phyloP scores from a whole-genome alignment of 2,797 vertebrate species.

The Tamandua tetradactyla region DNA sequence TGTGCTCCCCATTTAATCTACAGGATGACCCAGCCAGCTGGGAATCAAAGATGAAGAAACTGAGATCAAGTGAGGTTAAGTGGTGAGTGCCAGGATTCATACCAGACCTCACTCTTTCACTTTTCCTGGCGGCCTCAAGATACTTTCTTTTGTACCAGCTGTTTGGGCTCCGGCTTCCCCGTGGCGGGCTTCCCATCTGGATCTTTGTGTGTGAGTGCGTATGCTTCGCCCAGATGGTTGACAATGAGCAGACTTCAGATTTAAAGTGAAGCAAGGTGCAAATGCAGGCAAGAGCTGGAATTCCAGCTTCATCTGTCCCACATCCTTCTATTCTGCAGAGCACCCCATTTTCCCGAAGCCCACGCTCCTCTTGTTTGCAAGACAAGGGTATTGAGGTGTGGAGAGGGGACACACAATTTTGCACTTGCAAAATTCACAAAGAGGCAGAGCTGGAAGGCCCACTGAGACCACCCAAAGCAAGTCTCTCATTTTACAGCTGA shows the following conservation, averaged over 20 bases:
- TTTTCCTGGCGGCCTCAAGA: background rate
- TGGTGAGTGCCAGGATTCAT: background rate
- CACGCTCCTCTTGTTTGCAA: background rate
- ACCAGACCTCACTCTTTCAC: conserved; percentile 10
- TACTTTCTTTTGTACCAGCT: background rate
- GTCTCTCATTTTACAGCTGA: conserved; percentile 75
- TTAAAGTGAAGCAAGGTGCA: background rate
- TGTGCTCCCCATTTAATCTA: background rate
- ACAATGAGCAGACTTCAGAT: background rate
- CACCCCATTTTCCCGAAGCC: background rate
- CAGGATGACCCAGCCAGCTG: background rate
- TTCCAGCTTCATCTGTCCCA: background rate
- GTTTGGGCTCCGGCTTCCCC: background rate
- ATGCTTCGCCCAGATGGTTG: background rate
- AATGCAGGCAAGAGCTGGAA: background rate
- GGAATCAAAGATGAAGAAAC: conserved; percentile 8
- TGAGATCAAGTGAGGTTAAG: conserved; percentile 29
- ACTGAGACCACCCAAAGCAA: conserved; percentile 29
- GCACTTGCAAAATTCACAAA: conserved; percentile 43
- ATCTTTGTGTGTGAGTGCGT: background rate
- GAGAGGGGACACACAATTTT: background rate
- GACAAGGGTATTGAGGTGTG: background rate
- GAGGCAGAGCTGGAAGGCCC: background rate
- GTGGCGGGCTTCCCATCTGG: background rate
- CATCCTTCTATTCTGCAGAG: background rate